Evolutionary conservation across 2,888 invertebrate species (phyloP).

Genomic region (Mythimna lalbum): DNA sequence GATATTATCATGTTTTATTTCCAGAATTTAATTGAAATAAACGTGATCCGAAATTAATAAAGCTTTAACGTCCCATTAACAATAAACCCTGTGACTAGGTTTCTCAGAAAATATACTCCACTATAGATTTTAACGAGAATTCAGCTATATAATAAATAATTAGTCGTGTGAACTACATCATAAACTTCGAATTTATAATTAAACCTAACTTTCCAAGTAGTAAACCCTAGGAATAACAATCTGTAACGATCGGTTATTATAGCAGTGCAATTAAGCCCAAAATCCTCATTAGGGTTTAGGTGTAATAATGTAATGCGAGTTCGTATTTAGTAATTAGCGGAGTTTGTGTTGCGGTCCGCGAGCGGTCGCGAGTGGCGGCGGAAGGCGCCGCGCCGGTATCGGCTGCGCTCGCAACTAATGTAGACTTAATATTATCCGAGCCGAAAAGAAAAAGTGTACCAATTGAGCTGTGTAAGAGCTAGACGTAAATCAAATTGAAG

Average conservation of each 20-base stretch:
- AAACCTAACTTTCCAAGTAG: slow-evolving; percentile 70
- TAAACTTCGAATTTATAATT: slow-evolving; percentile 64
- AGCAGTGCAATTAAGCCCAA: slow-evolving; percentile 69
- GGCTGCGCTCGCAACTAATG: slow-evolving; percentile 70
- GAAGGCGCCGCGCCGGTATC: slow-evolving; percentile 74
- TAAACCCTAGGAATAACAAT: slow-evolving; percentile 59
- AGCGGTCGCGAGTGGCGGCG: slow-evolving; percentile 49
- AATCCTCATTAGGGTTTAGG: slow-evolving; percentile 72
- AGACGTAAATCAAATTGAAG: slow-evolving; percentile 91
- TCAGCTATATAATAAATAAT: slow-evolving; percentile 30
- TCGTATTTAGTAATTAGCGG: slow-evolving; percentile 66
- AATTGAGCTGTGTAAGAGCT: slow-evolving; percentile 87
- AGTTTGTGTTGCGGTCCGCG: slow-evolving; percentile 53
- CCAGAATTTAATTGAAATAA: slow-evolving; percentile 20
- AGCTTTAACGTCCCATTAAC: slow-evolving; percentile 40
- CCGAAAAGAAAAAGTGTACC: slow-evolving; percentile 89
- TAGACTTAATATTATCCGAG: slow-evolving; percentile 80
- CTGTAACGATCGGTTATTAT: slow-evolving; percentile 67
- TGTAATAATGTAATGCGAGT: slow-evolving; percentile 68
- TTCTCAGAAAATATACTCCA: slow-evolving; percentile 37
- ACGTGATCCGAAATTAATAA: slow-evolving; percentile 27
- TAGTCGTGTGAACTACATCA: slow-evolving; percentile 38
- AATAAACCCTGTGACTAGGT: slow-evolving; percentile 19
- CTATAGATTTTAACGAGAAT: slow-evolving; percentile 21
- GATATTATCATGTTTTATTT: slow-evolving; percentile 16